phyloP scores from a whole-genome alignment of 2,113 vertebrate species.

The Plotosus lineatus region DNA sequence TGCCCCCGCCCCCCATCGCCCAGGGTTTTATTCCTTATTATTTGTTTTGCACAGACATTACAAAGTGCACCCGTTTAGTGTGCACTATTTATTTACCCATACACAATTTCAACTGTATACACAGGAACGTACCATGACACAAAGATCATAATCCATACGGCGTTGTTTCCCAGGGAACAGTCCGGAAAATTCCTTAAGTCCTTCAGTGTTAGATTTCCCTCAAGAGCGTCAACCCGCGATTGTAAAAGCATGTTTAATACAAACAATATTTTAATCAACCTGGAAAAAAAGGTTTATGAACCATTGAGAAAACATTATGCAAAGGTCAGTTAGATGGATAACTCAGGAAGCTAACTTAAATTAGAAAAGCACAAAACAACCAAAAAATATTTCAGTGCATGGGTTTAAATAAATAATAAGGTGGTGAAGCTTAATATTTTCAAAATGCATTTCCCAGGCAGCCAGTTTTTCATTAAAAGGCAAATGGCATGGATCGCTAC shows the following conservation, averaged over 20 bases:
- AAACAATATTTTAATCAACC: constrained; percentile 3
- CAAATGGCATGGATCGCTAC: neutral
- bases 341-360: neutral
- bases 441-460: neutral
- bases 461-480: constrained; percentile 6
- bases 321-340: constrained; percentile 2
- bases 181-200: neutral
- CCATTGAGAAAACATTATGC: constrained; percentile 28
- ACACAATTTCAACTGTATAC: constrained; percentile 6
- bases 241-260: constrained; percentile 2
- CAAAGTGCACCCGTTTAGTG: neutral
- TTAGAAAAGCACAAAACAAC: constrained; percentile 5
- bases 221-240: neutral
- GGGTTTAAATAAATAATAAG: constrained; percentile 34
- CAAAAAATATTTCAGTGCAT: constrained; percentile 8
- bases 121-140: constrained; percentile 21
- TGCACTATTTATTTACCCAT: constrained; percentile 36
- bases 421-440: neutral
- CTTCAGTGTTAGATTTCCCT: constrained; percentile 8
- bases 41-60: neutral
- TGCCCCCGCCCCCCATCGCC: too few species aligned
- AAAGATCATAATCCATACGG: constrained; percentile 2
- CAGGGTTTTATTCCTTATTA: neutral
- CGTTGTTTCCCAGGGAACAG: neutral
- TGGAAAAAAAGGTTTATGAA: constrained; percentile 11